Evolutionary conservation across 2,113 vertebrate species (phyloP).

Genomic region (Campylomormyrus numenius): DNA sequence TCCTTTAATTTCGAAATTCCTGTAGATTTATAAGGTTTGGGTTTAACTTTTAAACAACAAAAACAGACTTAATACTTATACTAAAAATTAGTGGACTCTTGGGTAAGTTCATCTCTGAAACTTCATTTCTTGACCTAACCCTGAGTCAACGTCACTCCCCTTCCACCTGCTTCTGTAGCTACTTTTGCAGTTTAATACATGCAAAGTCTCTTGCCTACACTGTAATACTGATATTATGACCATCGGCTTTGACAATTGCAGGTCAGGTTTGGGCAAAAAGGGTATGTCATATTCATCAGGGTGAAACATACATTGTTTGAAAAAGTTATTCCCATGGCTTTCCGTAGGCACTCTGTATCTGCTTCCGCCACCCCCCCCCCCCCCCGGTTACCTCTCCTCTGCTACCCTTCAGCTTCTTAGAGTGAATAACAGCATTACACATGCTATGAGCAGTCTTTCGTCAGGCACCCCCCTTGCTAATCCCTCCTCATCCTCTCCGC

Average conservation of each 20-base stretch:
- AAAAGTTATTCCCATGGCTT: background rate
- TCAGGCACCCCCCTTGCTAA: background rate
- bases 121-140: background rate
- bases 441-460: conserved; percentile 6
- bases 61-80: background rate
- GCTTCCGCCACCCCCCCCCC: background rate
- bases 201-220: background rate
- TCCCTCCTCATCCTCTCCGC: conserved; percentile 22
- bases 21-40: background rate
- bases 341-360: background rate
- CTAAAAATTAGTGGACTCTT: background rate
- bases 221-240: background rate
- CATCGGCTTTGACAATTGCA: background rate
- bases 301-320: conserved; percentile 18
- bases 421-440: conserved; percentile 19
- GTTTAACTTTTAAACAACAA: background rate
- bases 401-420: background rate
- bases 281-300: conserved; percentile 22
- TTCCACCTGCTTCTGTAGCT: background rate
- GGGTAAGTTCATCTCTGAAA: background rate
- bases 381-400: background rate
- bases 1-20: background rate
- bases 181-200: background rate
- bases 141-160: background rate
- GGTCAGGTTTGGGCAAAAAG: background rate